These are phyloP conservation scores for Ptycholaimellus sp. DNA, from an alignment of 2,888 invertebrate genomes.

Conservation along the genomic window DNA sequence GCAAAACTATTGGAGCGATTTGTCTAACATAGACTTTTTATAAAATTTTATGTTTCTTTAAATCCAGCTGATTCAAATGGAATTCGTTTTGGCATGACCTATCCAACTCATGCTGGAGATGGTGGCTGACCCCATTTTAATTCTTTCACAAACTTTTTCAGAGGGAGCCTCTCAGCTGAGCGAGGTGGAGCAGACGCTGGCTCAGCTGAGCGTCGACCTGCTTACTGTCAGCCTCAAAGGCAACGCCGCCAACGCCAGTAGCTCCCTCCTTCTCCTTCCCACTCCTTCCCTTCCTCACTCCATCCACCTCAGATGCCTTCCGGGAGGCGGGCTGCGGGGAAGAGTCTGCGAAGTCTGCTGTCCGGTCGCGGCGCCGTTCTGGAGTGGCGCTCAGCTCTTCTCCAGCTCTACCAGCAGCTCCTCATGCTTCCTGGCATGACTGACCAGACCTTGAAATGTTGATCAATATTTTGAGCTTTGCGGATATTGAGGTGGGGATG, in stretches of 20 bases:
- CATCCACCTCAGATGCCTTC: constrained; percentile 41
- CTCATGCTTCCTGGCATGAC: constrained; percentile 47
- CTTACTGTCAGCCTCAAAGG: constrained; percentile 45
- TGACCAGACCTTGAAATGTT: background rate
- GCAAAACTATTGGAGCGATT: too few relatives aligned
- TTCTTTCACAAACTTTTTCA: too few relatives aligned
- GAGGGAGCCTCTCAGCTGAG: constrained; percentile 10
- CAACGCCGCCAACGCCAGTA: constrained; percentile 15
- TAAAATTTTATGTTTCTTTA: too few relatives aligned
- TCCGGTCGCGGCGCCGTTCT: too few relatives aligned
- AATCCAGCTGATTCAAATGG: too few relatives aligned
- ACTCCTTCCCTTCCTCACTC: too few relatives aligned
- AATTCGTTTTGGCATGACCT: too few relatives aligned
- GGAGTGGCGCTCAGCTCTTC: constrained; percentile 29
- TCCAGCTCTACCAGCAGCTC: constrained; percentile 51
- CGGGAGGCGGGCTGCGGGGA: constrained; percentile 81
- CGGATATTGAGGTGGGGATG: constrained; percentile 70
- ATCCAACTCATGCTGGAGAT: too few relatives aligned
- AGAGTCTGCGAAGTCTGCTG: too few relatives aligned
- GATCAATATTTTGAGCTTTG: constrained; percentile 25
- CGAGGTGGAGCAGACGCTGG: constrained; percentile 49
- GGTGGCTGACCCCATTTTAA: too few relatives aligned
- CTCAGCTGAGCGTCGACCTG: constrained; percentile 61
- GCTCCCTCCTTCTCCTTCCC: background rate
- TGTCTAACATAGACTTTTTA: too few relatives aligned